Evolutionary conservation across 2,888 invertebrate species (phyloP).

Genomic region (Panorpa germanica): DNA sequence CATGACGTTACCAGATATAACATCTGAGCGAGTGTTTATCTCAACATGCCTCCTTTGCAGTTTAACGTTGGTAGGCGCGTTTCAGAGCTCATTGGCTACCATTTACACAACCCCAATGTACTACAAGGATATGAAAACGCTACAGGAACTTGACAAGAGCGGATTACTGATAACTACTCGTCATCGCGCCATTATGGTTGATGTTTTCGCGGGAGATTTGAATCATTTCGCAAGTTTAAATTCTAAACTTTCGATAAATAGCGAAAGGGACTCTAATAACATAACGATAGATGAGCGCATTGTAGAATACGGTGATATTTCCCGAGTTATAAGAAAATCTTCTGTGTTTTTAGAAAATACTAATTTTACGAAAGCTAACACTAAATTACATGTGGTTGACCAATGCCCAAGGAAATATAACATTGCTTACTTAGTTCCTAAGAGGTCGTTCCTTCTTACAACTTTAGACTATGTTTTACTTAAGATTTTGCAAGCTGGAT

Average conservation of each 20-base stretch:
- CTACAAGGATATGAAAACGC: constrained; percentile 22
- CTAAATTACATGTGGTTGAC: constrained; percentile 19
- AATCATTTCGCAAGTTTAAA: constrained; percentile 18
- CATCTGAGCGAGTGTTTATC: constrained; percentile 22
- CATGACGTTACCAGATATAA: constrained; percentile 20
- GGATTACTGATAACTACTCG: constrained; percentile 20
- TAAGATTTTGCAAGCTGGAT: constrained; percentile 19
- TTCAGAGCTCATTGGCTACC: constrained; percentile 25
- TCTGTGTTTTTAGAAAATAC: constrained; percentile 18
- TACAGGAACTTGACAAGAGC: constrained; percentile 20
- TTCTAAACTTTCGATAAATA: constrained; percentile 17
- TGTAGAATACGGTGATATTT: constrained; percentile 15
- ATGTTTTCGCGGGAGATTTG: constrained; percentile 20
- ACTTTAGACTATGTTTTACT: constrained; percentile 18
- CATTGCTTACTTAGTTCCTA: constrained; percentile 20
- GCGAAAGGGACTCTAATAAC: constrained; percentile 11
- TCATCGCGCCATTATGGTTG: constrained; percentile 22
- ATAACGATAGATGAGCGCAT: constrained; percentile 17
- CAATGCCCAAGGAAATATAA: constrained; percentile 24
- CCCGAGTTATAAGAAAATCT: constrained; percentile 19
- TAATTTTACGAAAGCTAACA: constrained; percentile 17
- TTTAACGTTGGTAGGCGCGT: constrained; percentile 22
- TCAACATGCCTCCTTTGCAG: constrained; percentile 21
- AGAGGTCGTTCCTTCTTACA: constrained; percentile 19
- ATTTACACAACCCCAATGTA: constrained; percentile 22